These are phyloP conservation scores for Amiota communis DNA, from an alignment of 2,888 invertebrate genomes.

Conservation along the genomic window DNA sequence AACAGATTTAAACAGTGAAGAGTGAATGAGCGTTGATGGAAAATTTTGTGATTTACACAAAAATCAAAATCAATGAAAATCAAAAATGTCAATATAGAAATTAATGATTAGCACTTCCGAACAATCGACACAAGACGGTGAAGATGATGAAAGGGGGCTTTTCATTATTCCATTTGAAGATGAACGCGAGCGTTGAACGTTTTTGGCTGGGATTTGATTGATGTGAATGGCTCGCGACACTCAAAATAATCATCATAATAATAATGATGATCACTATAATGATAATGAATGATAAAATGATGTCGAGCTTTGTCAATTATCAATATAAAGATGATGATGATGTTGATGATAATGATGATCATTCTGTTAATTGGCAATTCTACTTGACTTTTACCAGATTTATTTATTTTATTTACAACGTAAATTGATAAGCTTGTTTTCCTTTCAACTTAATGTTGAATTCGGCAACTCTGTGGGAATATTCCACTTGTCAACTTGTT, in stretches of 20 bases:
- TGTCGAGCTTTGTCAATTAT: neutral
- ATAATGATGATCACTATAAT: too few species aligned
- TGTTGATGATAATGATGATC: slow-evolving; percentile 5
- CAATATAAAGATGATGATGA: neutral
- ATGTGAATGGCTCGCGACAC: slow-evolving; percentile 9
- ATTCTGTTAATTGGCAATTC: slow-evolving; percentile 10
- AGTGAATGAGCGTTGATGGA: slow-evolving; percentile 45
- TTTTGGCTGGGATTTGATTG: too few species aligned
- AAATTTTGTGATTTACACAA: slow-evolving; percentile 56
- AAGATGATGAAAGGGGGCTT: neutral
- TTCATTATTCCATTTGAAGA: too few species aligned
- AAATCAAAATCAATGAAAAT: slow-evolving; percentile 54
- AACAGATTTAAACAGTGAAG: too few species aligned
- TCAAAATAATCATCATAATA: neutral
- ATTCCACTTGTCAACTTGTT: slow-evolving; percentile 10
- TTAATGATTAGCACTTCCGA: slow-evolving; percentile 54
- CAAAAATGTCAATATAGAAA: slow-evolving; percentile 53
- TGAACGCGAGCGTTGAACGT: neutral
- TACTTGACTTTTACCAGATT: neutral
- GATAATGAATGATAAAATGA: neutral
- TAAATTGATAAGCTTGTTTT: slow-evolving; percentile 15
- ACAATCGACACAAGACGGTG: slow-evolving; percentile 35
- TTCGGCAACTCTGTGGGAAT: slow-evolving; percentile 20
- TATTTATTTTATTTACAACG: slow-evolving; percentile 11
- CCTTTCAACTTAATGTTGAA: neutral